These are phyloP conservation scores for Protodeltote pygarga DNA, from an alignment of 2,888 invertebrate species.

Conservation along the genomic window DNA sequence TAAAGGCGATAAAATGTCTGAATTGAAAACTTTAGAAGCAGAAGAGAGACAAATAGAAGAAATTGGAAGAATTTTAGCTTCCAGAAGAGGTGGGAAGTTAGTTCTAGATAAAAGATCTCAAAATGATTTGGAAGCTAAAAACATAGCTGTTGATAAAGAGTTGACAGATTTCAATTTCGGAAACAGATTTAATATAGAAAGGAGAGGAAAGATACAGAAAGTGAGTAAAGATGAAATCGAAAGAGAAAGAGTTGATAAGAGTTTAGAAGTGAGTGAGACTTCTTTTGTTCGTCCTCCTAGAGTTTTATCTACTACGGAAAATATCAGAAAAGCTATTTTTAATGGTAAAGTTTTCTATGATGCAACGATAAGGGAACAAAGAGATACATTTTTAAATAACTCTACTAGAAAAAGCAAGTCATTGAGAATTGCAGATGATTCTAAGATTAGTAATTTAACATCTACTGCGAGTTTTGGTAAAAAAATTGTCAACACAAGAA, in stretches of 20 bases:
- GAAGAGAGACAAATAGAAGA: conserved; percentile 84
- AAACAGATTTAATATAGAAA: conserved; percentile 72
- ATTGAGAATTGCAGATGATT: conserved; percentile 48
- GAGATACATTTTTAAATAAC: conserved; percentile 63
- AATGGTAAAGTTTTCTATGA: conserved; percentile 84
- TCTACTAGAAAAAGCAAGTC: conserved; percentile 61
- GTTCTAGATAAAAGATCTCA: conserved; percentile 77
- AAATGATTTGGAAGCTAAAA: conserved; percentile 74
- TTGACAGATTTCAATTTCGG: conserved; percentile 74
- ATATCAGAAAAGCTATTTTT: conserved; percentile 76
- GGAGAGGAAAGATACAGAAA: conserved; percentile 74
- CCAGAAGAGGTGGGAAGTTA: conserved; percentile 72
- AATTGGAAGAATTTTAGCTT: conserved; percentile 78
- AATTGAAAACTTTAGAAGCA: conserved; percentile 78
- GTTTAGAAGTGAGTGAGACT: conserved; percentile 82
- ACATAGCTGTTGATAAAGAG: conserved; percentile 74
- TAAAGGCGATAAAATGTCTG: conserved; percentile 69
- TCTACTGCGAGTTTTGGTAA: conserved; percentile 60
- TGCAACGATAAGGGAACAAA: conserved; percentile 76
- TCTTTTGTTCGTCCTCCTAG: conserved; percentile 78
- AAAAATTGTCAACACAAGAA: conserved; percentile 71
- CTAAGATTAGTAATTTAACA: conserved; percentile 61
- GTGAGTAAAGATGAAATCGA: conserved; percentile 80
- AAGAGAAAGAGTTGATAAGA: conserved; percentile 71
- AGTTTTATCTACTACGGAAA: conserved; percentile 76